phyloP scores from a whole-genome alignment of 2,888 invertebrate genomes.

The Auanema freiburgensis region DNA sequence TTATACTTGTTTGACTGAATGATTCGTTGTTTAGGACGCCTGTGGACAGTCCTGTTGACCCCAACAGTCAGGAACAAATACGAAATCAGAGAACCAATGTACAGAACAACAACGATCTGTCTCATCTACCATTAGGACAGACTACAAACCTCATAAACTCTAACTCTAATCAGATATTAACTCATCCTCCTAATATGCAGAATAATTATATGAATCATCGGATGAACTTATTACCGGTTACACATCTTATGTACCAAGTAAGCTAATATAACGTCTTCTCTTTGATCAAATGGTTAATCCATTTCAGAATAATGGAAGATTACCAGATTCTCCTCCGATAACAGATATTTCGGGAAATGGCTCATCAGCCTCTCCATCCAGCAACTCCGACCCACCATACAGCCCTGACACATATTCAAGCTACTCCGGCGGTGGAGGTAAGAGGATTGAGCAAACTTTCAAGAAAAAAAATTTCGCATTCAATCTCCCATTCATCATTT shows the following conservation, averaged over 20 bases:
- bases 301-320: constrained; percentile 23
- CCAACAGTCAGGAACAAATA: constrained; percentile 16
- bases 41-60: constrained; percentile 22
- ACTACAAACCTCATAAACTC: too few relatives aligned
- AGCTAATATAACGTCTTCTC: too few relatives aligned
- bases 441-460: too few relatives aligned
- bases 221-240: too few relatives aligned
- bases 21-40: constrained; percentile 23
- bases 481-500: too few relatives aligned
- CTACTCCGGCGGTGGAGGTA: constrained; percentile 25
- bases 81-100: constrained; percentile 6
- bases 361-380: constrained; percentile 55
- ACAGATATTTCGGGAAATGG: constrained; percentile 56
- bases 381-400: constrained; percentile 57
- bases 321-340: constrained; percentile 62
- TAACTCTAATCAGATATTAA: too few relatives aligned
- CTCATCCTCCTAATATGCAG: too few relatives aligned
- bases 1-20: neutral
- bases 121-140: too few relatives aligned
- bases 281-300: too few relatives aligned
- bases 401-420: constrained; percentile 54
- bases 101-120: neutral
- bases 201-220: too few relatives aligned
- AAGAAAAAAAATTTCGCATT: too few relatives aligned
- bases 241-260: too few relatives aligned